A percentile compares a stretch with the other conserved stretches of the same genome.
Evolutionary conservation across 2,888 invertebrate species (phyloP).

Genomic region (Thyatira batis): DNA sequence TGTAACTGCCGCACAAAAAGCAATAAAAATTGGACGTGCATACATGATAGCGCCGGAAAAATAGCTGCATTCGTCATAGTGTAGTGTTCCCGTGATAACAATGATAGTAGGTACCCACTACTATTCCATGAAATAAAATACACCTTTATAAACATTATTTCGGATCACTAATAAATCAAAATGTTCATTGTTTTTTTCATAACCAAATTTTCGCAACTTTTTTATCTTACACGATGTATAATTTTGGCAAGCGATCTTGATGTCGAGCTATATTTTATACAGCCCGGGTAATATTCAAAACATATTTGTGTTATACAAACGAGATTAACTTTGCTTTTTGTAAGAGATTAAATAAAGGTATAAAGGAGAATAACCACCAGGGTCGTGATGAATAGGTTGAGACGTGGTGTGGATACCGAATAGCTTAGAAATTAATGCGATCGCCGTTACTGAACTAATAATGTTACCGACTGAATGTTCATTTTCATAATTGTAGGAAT

Average conservation of each 20-base stretch:
- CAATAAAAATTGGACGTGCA: constrained; percentile 77
- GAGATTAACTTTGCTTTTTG: constrained; percentile 43
- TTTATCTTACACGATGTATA: not conserved
- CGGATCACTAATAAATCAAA: not conserved
- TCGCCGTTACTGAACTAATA: constrained; percentile 9
- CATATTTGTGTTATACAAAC: constrained; percentile 44
- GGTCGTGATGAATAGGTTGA: constrained; percentile 56
- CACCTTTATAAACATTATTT: not conserved
- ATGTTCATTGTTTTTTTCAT: not conserved
- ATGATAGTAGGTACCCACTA: constrained; percentile 38
- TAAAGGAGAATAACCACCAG: constrained; percentile 13
- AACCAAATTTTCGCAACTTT: not conserved
- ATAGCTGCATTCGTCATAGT: constrained; percentile 71
- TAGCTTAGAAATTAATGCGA: constrained; percentile 20
- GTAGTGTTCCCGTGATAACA: constrained; percentile 58
- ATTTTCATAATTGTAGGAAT: constrained; percentile 5
- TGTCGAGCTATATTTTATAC: not conserved
- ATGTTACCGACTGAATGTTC: constrained; percentile 23
- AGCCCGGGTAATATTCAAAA: constrained; percentile 18
- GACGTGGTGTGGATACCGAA: constrained; percentile 49
- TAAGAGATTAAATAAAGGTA: too few species aligned
- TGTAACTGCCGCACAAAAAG: constrained; percentile 77
- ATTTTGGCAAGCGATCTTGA: not conserved
- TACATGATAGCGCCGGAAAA: constrained; percentile 70
- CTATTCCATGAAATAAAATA: not conserved